A percentile compares a stretch with the other conserved stretches of the same genome.
Conservation (phyloP, 2,113 vertebrate genomes). For the Pollimyrus isidori region DNA sequence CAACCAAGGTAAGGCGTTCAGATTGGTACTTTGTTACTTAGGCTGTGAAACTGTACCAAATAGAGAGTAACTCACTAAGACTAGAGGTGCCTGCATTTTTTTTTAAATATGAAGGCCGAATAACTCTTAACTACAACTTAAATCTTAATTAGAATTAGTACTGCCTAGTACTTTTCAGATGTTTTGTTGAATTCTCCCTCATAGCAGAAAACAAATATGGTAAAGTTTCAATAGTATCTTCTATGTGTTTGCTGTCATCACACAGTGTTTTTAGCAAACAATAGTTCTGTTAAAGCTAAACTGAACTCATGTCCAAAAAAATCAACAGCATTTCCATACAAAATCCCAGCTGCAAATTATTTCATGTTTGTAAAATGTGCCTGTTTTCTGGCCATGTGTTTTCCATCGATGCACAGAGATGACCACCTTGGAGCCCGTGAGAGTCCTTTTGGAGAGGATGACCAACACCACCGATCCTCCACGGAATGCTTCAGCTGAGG, state of each 20-base stretch:
- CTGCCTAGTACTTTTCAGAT: neutral
- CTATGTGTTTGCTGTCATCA: neutral
- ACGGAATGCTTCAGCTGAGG: conserved; percentile 50
- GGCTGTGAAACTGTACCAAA: neutral
- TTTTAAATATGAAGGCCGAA: neutral
- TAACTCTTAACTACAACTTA: neutral
- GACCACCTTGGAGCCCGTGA: conserved; percentile 57
- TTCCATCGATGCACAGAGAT: conserved; percentile 33
- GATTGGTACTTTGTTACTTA: neutral
- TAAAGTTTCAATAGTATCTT: neutral
- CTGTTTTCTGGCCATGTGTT: neutral
- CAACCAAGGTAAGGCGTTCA: conserved; percentile 49
- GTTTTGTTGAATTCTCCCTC: neutral
- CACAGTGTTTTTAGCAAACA: neutral
- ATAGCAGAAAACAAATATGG: neutral
- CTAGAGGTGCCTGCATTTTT: neutral
- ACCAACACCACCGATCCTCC: conserved; percentile 43
- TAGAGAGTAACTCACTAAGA: neutral
- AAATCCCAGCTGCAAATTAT: neutral
- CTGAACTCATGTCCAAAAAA: neutral
- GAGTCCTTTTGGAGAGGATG: conserved; percentile 46
- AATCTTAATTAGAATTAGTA: neutral
- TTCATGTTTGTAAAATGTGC: neutral
- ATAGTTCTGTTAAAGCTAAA: neutral
- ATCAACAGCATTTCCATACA: neutral